phyloP scores from a whole-genome alignment of 2,888 invertebrate species.

The Ectobius pallidus region DNA sequence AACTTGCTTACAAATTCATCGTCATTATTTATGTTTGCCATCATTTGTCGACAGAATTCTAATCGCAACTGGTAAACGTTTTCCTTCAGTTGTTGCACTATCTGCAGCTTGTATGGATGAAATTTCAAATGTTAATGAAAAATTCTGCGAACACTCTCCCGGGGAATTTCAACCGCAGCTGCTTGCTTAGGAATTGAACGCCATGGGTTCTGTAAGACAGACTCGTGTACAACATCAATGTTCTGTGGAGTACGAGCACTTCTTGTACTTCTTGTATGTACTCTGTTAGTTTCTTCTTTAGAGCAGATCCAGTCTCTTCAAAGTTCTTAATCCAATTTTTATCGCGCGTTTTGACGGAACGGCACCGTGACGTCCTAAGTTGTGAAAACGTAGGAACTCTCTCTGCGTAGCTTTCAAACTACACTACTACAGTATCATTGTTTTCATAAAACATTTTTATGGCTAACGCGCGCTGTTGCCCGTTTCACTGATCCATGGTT shows the following conservation, averaged over 20 bases:
- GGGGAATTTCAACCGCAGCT: neutral
- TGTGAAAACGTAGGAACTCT: too few species aligned
- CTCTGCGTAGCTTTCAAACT: too few species aligned
- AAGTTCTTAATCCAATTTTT: constrained; percentile 14
- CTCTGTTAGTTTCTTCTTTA: constrained; percentile 19
- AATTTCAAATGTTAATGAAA: constrained; percentile 15
- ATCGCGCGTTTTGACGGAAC: too few species aligned
- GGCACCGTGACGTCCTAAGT: too few species aligned
- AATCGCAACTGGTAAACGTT: constrained; percentile 21
- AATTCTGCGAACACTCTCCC: constrained; percentile 8
- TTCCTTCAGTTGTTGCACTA: constrained; percentile 25
- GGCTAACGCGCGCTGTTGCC: too few species aligned
- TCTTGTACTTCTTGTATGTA: too few species aligned
- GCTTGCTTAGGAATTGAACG: neutral
- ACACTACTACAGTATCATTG: too few species aligned
- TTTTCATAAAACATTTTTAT: too few species aligned
- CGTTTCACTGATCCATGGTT: too few species aligned
- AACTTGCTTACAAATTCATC: constrained; percentile 22
- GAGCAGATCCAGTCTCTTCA: too few species aligned
- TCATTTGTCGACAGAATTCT: constrained; percentile 25
- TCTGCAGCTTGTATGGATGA: constrained; percentile 25
- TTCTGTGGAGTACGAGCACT: constrained; percentile 2
- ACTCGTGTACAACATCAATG: neutral
- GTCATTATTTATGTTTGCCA: constrained; percentile 16
- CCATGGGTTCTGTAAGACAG: neutral